Evolutionary conservation across 2,113 vertebrate genomes (phyloP).

Genomic region (Cebidichthys violaceus): DNA sequence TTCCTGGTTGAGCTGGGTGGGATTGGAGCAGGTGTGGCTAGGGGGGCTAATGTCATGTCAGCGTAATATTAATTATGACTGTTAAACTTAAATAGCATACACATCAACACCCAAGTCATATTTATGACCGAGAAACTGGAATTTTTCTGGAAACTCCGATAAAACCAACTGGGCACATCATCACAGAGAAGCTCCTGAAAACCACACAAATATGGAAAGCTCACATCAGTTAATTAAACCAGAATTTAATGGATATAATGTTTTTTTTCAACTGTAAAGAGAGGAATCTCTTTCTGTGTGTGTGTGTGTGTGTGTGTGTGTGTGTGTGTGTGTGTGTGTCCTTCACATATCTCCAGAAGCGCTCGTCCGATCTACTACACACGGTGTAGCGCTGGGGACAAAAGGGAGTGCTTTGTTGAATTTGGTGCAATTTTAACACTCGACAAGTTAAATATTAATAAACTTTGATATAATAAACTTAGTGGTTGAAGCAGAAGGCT

Average conservation of each 20-base stretch:
- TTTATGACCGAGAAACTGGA: background rate
- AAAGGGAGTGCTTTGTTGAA: too few relatives aligned
- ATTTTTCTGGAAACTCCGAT: background rate
- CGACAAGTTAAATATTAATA: too few relatives aligned
- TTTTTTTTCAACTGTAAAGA: background rate
- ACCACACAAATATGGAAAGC: background rate
- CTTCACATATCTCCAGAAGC: too few relatives aligned
- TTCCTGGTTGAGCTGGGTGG: constrained; percentile 42
- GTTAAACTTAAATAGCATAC: background rate
- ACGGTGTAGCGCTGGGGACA: too few relatives aligned
- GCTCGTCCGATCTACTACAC: too few relatives aligned
- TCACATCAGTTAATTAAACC: background rate
- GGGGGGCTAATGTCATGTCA: background rate
- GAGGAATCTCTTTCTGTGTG: too few relatives aligned
- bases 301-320: too few relatives aligned
- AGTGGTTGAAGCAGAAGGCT: background rate
- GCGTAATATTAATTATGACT: background rate
- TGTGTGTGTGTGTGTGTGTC: too few relatives aligned
- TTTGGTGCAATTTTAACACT: too few relatives aligned
- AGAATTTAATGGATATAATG: background rate
- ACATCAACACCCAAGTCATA: background rate
- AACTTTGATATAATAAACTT: too few relatives aligned
- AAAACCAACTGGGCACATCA: background rate
- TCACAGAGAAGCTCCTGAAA: background rate
- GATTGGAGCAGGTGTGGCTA: constrained; percentile 15